A percentile compares a stretch with the other conserved stretches of the same genome.
Evolutionary conservation across 23 tunicate species (phyloP).

Genomic region (Pegea sp.): DNA sequence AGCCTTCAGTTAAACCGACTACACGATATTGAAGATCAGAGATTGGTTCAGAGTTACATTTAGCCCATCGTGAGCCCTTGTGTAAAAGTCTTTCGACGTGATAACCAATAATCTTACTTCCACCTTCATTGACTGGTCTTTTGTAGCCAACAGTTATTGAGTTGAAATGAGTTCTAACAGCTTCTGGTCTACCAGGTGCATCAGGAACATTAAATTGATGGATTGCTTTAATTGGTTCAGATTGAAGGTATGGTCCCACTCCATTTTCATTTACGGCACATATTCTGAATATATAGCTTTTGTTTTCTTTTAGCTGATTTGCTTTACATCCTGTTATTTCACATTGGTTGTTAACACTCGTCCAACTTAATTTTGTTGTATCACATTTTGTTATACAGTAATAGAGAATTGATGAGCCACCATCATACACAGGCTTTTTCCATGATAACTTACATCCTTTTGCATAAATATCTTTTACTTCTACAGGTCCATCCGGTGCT

Average conservation of each 20-base stretch:
- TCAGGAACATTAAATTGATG: constrained; percentile 59
- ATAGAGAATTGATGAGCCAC: constrained; percentile 71
- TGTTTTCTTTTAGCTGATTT: constrained; percentile 27
- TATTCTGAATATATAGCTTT: constrained; percentile 79
- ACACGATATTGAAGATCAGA: constrained; percentile 71
- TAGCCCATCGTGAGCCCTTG: constrained; percentile 79
- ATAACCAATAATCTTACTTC: constrained; percentile 38
- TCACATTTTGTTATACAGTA: constrained; percentile 84
- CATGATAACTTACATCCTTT: constrained; percentile 69
- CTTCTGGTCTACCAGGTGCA: constrained; percentile 64
- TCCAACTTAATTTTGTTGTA: constrained; percentile 83
- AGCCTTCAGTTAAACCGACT: constrained; percentile 20
- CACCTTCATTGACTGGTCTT: constrained; percentile 64
- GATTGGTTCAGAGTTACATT: constrained; percentile 61
- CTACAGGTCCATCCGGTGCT: constrained; percentile 74
- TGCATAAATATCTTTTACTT: constrained; percentile 55
- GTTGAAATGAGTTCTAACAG: constrained; percentile 52
- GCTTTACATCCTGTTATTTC: constrained; percentile 42
- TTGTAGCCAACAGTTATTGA: constrained; percentile 72
- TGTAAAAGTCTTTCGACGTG: constrained; percentile 70
- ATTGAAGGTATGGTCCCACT: constrained; percentile 39
- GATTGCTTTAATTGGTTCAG: constrained; percentile 43
- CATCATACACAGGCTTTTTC: constrained; percentile 75
- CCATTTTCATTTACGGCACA: constrained; percentile 93
- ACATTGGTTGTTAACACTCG: constrained; percentile 17